Evolutionary conservation across 1,140 invertebrate genomes (phyloP).

Genomic region (Halictus rubicundus): DNA sequence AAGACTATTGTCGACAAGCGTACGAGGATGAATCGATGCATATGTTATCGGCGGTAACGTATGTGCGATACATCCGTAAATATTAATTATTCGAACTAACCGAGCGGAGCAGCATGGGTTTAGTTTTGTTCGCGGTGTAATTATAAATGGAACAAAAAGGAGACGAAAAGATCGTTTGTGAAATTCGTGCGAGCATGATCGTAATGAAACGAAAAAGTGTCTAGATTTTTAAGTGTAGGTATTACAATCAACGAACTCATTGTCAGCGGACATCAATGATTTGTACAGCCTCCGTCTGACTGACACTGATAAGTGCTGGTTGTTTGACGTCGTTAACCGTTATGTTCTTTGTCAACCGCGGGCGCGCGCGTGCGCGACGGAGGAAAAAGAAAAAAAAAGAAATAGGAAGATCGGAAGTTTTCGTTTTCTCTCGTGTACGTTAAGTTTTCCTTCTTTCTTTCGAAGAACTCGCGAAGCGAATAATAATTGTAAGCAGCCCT

Average conservation of each 20-base stretch:
- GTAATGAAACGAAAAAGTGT: slow-evolving; percentile 45
- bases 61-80: slow-evolving; percentile 56
- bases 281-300: slow-evolving; percentile 59
- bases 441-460: slow-evolving; percentile 56
- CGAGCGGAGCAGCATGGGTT: slow-evolving; percentile 51
- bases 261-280: slow-evolving; percentile 57
- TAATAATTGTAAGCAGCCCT: slow-evolving; percentile 53
- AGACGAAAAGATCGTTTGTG: slow-evolving; percentile 42
- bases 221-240: slow-evolving; percentile 60
- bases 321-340: slow-evolving; percentile 61
- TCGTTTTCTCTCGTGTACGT: slow-evolving; percentile 51
- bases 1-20: slow-evolving; percentile 27
- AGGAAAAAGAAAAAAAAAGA: slow-evolving; percentile 22
- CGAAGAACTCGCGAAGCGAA: slow-evolving; percentile 41
- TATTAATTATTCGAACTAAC: slow-evolving; percentile 51
- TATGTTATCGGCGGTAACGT: slow-evolving; percentile 58
- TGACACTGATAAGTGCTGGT: slow-evolving; percentile 53
- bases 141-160: slow-evolving; percentile 23
- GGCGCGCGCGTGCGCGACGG: not conserved
- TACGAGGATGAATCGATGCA: slow-evolving; percentile 60
- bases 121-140: slow-evolving; percentile 56
- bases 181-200: slow-evolving; percentile 57
- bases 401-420: slow-evolving; percentile 12
- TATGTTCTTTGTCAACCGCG: slow-evolving; percentile 52
- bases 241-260: slow-evolving; percentile 55